A percentile compares a stretch with the other conserved stretches of the same genome.
Evolutionary conservation across 2,797 vertebrate species (phyloP).

Genomic region (Phyllotis vaccarum): DNA sequence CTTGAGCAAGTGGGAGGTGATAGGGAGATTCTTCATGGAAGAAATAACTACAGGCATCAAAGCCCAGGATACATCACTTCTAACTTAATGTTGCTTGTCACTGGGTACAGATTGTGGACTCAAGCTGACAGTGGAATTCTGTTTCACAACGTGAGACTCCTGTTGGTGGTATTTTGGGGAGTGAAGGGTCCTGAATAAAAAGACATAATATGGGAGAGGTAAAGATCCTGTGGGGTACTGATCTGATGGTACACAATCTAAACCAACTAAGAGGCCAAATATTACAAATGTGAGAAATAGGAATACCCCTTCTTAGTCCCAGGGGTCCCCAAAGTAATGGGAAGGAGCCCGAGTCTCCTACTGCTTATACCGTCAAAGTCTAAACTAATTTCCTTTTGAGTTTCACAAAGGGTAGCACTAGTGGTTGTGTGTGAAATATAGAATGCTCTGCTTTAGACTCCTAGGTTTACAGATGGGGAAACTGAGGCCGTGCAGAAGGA

Average conservation of each 20-base stretch:
- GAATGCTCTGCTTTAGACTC: not conserved
- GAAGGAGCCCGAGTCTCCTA: not conserved
- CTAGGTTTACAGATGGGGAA: constrained; percentile 61
- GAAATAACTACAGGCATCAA: not conserved
- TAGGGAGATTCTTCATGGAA: not conserved
- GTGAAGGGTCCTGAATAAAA: not conserved
- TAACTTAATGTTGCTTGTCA: not conserved
- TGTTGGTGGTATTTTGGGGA: not conserved
- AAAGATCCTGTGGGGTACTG: not conserved
- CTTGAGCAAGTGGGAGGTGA: not conserved
- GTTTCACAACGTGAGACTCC: not conserved
- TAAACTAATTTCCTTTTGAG: not conserved
- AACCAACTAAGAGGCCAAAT: not conserved
- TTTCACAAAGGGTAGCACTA: not conserved
- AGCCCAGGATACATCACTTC: not conserved
- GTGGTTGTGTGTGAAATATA: not conserved
- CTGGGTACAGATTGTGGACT: not conserved
- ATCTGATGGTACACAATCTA: not conserved
- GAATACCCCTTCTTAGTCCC: not conserved
- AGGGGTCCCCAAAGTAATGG: not conserved
- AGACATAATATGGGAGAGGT: not conserved
- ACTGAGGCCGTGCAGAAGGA: constrained; percentile 61
- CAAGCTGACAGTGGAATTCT: not conserved
- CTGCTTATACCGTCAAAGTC: not conserved
- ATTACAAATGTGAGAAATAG: not conserved